Evolutionary conservation across 2,888 invertebrate species (phyloP).

Genomic region (Hipparchia semele): DNA sequence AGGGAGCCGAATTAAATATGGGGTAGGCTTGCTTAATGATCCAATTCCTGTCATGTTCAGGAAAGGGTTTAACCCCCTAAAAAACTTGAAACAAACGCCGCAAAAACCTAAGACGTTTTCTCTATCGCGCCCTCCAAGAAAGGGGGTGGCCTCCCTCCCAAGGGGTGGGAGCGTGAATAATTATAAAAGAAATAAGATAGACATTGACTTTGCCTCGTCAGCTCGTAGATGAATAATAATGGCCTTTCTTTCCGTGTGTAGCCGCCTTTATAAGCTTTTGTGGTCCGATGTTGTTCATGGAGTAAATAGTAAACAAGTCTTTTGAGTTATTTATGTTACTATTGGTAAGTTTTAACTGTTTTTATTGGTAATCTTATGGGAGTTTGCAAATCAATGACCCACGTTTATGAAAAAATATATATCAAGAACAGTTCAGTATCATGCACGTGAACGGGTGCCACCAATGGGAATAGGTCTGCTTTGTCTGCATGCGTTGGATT

Average conservation of each 20-base stretch:
- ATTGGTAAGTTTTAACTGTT: not conserved
- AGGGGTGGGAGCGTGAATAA: constrained; percentile 75
- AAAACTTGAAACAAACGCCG: constrained; percentile 83
- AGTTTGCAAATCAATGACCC: not conserved
- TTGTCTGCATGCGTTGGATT: no score
- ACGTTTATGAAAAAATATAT: no score
- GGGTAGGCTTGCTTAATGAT: constrained; percentile 81
- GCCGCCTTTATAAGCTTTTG: constrained; percentile 63
- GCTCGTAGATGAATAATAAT: constrained; percentile 80
- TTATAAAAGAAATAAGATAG: constrained; percentile 84
- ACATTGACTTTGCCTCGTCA: constrained; percentile 80
- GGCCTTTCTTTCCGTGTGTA: constrained; percentile 78
- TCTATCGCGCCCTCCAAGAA: constrained; percentile 59
- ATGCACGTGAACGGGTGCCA: no score
- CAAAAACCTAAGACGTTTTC: constrained; percentile 82
- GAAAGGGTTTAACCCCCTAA: constrained; percentile 82
- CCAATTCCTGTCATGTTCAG: constrained; percentile 83
- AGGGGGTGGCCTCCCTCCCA: constrained; percentile 52
- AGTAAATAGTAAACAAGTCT: constrained; percentile 40
- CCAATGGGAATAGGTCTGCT: no score
- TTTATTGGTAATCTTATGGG: not conserved
- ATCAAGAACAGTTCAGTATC: no score
- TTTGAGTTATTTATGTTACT: constrained; percentile 6
- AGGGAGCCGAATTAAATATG: constrained; percentile 72
- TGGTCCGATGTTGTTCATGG: constrained; percentile 59